Conservation (phyloP, 2,797 vertebrate species). For the Oryzias dopingdopingensis region DNA sequence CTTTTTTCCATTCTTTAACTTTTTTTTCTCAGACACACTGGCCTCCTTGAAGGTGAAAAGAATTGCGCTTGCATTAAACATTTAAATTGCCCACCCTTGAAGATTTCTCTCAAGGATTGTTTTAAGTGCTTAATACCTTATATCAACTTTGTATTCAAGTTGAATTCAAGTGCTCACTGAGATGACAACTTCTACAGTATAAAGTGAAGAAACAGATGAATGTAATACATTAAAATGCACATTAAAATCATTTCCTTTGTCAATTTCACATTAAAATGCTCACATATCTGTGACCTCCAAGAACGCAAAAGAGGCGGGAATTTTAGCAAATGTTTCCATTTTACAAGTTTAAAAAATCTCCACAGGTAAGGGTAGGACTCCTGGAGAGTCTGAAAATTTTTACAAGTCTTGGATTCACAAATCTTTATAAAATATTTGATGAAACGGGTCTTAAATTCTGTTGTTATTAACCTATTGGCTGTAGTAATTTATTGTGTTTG, state of each 20-base stretch:
- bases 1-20: conserved; percentile 31
- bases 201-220: conserved; percentile 56
- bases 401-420: too few relatives aligned
- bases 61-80: conserved; percentile 47
- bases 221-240: conserved; percentile 46
- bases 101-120: conserved; percentile 54
- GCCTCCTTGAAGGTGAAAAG: conserved; percentile 50
- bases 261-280: conserved; percentile 60
- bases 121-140: conserved; percentile 41
- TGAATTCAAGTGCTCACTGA: conserved; percentile 56
- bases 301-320: conserved; percentile 1
- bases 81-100: conserved; percentile 65
- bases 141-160: conserved; percentile 66
- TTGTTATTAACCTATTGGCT: too few relatives aligned
- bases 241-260: conserved; percentile 53
- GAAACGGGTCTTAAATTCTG: too few relatives aligned
- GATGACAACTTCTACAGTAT: conserved; percentile 65
- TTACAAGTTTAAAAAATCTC: too few relatives aligned
- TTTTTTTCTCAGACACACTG: conserved; percentile 37
- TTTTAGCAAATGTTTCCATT: too few relatives aligned
- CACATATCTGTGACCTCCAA: conserved; percentile 45
- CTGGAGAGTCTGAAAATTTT: too few relatives aligned
- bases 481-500: too few relatives aligned
- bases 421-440: too few relatives aligned
- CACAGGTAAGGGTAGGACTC: too few relatives aligned